Base-by-base conservation (phyloP, 1,140 invertebrate genomes). In the Caligus rogercresseyi region DNA sequence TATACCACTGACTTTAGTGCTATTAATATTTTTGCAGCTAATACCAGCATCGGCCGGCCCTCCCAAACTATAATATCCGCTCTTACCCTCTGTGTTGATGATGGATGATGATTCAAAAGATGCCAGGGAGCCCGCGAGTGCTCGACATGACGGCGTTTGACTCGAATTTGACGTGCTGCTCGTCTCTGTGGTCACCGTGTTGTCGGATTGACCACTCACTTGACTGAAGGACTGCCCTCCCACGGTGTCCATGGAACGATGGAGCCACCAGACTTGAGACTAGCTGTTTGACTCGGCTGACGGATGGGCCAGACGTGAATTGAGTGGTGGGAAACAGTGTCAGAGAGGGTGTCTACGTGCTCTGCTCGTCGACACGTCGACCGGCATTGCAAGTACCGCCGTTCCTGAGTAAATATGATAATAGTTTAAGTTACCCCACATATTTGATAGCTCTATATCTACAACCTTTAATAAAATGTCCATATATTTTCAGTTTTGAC, bases 21-120 rank as follows among this genome's bases (percentile, higher is more conserved):
- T n/a, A n/a, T n/a, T n/a, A n/a, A n/a, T n/a, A n/a, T n/a, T n/a
- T n/a, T n/a, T n/a, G n/a, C n/a, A n/a, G n/a, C n/a, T n/a, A n/a
- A n/a, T n/a, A n/a, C n/a, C n/a, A n/a, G n/a, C n/a, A n/a, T n/a
- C n/a, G n/a, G n/a, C n/a, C n/a, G n/a, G n/a, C n/a, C n/a, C n/a
- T n/a, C n/a, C n/a, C n/a, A n/a, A n/a, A n/a, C n/a, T n/a, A n/a
- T n/a, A n/a, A n/a, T n/a, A n/a, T n/a, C n/a, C n/a, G n/a, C n/a
- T n/a, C n/a, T 14, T 15, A 77, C 75, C 76, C 70, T 77, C 76
- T 59, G 72, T 77, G 66, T 76, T 77, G 52, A 73, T 69, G 19
- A 75, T 70, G 1, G 76, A 77, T 58, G 71, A 72, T 11, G 74
- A 74, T 66, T 77, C 76, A 65, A 77, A 77, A 15, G 76, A 77